These are phyloP conservation scores for Scolanthus callimorphus DNA, from an alignment of 92 coral and sea anemone species.

Conservation along the genomic window DNA sequence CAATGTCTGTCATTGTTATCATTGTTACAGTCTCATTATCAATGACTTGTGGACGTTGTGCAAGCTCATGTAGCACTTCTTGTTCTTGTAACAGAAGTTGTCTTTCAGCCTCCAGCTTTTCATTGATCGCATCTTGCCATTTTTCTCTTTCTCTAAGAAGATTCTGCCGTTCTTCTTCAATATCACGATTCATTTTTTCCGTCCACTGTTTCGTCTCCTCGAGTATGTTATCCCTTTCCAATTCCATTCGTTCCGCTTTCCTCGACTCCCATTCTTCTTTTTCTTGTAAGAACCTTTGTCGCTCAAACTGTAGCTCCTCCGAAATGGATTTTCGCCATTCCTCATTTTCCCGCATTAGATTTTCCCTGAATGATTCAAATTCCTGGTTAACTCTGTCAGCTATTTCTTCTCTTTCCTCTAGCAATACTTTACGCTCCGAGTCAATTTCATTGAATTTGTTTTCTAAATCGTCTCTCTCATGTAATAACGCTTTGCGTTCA, in stretches of 20 bases:
- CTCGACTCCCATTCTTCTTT: not conserved
- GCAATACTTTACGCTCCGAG: too few species aligned
- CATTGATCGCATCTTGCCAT: not conserved
- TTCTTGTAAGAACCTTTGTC: not conserved
- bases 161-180: not conserved
- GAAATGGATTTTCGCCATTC: not conserved
- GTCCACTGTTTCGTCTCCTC: not conserved
- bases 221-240: not conserved
- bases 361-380: not conserved
- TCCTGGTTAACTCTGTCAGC: not conserved
- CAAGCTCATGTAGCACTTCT: not conserved
- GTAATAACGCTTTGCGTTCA: not conserved
- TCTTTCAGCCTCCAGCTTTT: not conserved
- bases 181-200: not conserved
- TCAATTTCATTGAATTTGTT: not conserved
- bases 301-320: not conserved
- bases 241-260: not conserved
- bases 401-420: not conserved
- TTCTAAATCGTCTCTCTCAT: not conserved
- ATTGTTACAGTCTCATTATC: constrained; percentile 33
- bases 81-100: not conserved
- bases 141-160: not conserved
- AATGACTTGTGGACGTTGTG: not conserved
- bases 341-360: not conserved
- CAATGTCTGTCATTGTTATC: constrained; percentile 43